phyloP scores from a whole-genome alignment of 2,113 vertebrate genomes.

The Patagioenas fasciata region DNA sequence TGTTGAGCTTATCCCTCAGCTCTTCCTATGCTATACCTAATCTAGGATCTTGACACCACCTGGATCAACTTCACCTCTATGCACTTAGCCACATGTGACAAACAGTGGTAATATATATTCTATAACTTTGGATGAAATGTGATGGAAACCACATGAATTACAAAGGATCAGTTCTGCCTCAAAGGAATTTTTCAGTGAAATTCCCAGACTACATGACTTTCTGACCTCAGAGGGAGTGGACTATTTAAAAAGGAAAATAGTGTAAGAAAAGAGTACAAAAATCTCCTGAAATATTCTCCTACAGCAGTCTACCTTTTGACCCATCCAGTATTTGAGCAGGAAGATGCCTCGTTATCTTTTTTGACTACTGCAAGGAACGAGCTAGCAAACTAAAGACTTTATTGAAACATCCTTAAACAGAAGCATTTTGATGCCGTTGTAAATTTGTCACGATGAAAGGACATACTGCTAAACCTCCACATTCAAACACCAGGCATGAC shows the following conservation, averaged over 20 bases:
- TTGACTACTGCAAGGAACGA: background rate
- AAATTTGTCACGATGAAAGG: background rate
- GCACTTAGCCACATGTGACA: background rate
- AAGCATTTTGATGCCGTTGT: background rate
- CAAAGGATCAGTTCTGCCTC: conserved; percentile 24
- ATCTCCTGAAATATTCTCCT: background rate
- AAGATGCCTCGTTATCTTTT: background rate
- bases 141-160: conserved; percentile 48
- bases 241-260: background rate
- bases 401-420: background rate
- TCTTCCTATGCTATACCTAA: background rate
- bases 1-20: background rate
- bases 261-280: background rate
- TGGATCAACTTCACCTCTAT: conserved; percentile 32
- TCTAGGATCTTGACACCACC: conserved; percentile 5
- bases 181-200: conserved; percentile 50
- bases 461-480: background rate
- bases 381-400: background rate
- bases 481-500: background rate
- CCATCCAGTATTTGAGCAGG: background rate
- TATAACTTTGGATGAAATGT: conserved; percentile 7
- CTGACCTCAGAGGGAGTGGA: conserved; percentile 22
- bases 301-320: background rate
- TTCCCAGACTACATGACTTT: conserved; percentile 60
- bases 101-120: conserved; percentile 7